Evolutionary conservation across 2,113 vertebrate genomes (phyloP), one percentile per base, ranked within the genome.

Genomic region (Rhinoptilus africanus): DNA sequence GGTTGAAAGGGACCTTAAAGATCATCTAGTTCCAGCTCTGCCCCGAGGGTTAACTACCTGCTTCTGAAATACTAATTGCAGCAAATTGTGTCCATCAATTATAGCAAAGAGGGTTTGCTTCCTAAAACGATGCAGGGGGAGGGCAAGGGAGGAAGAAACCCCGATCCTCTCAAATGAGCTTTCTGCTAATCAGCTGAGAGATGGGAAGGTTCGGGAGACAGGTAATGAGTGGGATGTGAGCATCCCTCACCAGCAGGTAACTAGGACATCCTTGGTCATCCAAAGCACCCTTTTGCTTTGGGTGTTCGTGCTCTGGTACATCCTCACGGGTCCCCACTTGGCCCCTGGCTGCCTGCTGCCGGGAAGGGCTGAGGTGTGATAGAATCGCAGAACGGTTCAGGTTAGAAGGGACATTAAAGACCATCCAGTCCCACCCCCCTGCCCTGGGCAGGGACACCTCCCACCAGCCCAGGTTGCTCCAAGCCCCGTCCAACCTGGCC

Each of bases 1-100:
- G 8, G 50, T 26, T 14, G 2, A 23, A 51, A 51, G 50, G 26
- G 50, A 51, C 47, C 47, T 48, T 20, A 48, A 48, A 48, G 47
- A 20, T 20, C 47, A 48, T 48, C 47, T 20, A 48, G 47, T 48
- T 20, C 19, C 47, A 39, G 67, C 67, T 88, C 79, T 96, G 94
- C 92, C 95, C 92, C 14, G 59, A 39, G 95, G 96, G 95, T 97
- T 96, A 96, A 94, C 89, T 91, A 54, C 95, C 93, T 96, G 94
- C 96, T 93, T 94, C 93, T 69, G 85, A 77, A 96, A 91, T 86
- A 51, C 95, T 96, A 92, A 97, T 96, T 96, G 96, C 93, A 84
- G 50, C 50, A 82, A 94, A 75, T 72, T 75, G 69, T 85, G 96
- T 66, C 96, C 91, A 89, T 93, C 96, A 91, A 34, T 93, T 96